phyloP scores from a whole-genome alignment of 2,113 vertebrate species.

The Nothocercus nigrocapillus region DNA sequence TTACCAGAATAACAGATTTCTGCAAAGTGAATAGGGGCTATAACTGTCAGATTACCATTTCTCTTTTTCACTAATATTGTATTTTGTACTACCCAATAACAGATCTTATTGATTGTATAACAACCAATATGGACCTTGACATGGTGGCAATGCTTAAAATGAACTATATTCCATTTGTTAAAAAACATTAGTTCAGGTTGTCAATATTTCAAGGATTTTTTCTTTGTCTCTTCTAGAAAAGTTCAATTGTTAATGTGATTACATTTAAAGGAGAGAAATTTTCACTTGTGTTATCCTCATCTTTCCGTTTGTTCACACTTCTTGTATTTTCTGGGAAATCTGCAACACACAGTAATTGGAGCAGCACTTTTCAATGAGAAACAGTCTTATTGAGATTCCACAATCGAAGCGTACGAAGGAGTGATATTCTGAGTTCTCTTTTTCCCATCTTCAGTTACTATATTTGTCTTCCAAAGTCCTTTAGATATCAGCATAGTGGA shows the following conservation, averaged over 20 bases:
- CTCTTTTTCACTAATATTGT: background rate
- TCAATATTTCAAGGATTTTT: background rate
- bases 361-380: background rate
- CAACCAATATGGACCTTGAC: background rate
- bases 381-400: background rate
- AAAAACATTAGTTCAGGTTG: background rate
- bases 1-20: background rate
- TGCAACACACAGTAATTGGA: background rate
- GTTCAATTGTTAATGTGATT: background rate
- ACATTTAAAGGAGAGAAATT: background rate
- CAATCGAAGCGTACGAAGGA: background rate
- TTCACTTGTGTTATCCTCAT: background rate
- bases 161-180: background rate
- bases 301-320: background rate
- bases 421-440: background rate
- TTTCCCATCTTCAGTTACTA: conserved; percentile 31
- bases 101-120: background rate
- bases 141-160: background rate
- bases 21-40: background rate
- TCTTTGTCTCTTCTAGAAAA: background rate
- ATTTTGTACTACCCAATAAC: background rate
- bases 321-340: conserved; percentile 35
- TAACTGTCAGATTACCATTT: background rate
- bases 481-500: background rate
- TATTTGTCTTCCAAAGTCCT: conserved; percentile 15